Evolutionary conservation across 1,140 invertebrate species (phyloP), one percentile per base, ranked within the genome.

Genomic region (Neodiprion virginianus): DNA sequence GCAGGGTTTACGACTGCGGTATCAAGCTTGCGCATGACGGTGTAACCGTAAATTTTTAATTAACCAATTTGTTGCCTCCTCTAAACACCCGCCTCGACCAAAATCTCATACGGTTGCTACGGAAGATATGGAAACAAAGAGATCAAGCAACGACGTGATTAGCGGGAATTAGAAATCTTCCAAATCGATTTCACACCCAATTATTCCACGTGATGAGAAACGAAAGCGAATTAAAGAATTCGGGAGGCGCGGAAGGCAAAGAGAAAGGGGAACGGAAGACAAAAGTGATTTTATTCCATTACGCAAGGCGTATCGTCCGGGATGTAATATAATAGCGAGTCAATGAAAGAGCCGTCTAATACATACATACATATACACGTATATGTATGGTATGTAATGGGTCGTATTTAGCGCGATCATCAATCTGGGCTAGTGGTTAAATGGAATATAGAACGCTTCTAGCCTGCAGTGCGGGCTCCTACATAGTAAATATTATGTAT

Each of bases 401-500:
- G 11, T 21, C 23, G 40, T 69, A 69, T 69, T 69, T 69, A 69
- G 67, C 67, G 67, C 17, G 67, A 69, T 69, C 67, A 69, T 69
- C 67, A 69, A 69, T 69, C 67, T 69, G n/a, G 10, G 11, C 7
- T 69, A 11, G 11, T 47, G 40, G 67, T 21, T 69, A 21, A 21
- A 69, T 69, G 67, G 67, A 21, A 21, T 47, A 11, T 69, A 69
- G 40, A 69, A 69, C 12, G 53, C 14, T 47, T 23, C 67, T 14
- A 69, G 0, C 67, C 67, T 17, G 40, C 67, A 69, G 67, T 47
- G 11, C 2, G 21, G 11, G 40, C 67, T 21, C 67, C 21, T 47
- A 47, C 40, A 69, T 69, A 40, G 28, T 40, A 69, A 69, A 69
- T 69, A 69, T 69, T 69, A 23, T 67, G 73, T 74, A 71, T 75